Evolutionary conservation across 1,140 invertebrate genomes (phyloP), one percentile per base, ranked within the genome.

Genomic region (Caligus rogercresseyi): DNA sequence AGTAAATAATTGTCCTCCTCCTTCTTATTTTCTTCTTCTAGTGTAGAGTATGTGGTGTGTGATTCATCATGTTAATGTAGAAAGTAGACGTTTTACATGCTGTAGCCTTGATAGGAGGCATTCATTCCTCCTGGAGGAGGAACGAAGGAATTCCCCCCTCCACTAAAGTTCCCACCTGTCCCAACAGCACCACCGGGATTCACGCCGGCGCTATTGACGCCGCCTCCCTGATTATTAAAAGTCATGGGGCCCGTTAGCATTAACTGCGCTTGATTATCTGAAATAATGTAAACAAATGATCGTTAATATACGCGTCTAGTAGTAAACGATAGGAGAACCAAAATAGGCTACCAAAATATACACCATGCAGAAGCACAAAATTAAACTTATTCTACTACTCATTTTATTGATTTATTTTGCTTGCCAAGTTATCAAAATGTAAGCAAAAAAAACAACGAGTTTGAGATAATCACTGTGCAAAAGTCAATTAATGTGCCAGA

Each of bases 141-240:
- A 3, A 65, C 56, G 19, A 71, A 76, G 58, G 78, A 74, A 66
- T 80, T 80, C 25, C 78, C n/a, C n/a, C n/a, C n/a, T n/a, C n/a
- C 79, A 19, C 79, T 76, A 54, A 74, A 75, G 73, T 83, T 82
- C 78, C 83, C 83, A 51, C 80, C 81, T 58, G 84, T 82, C 78
- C 83, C 83, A 51, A 80, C 81, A 57, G 84, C 84, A 53, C 89
- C 89, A 15, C 56, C 21, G 11, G 61, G 23, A 52, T 43, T 16
- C 14, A 18, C n/a, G n/a, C n/a, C n/a, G n/a, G n/a, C n/a, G n/a
- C n/a, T n/a, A n/a, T n/a, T n/a, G 65, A 18, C 63, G 53, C 64
- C 63, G 65, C 74, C 84, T 82, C 78, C 83, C 83, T 51, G 79
- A 81, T 62, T 85, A 84, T 54, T 89, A 90, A 54, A 25, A 31